phyloP scores from a whole-genome alignment of 2,113 vertebrate genomes.

The Alaudala cheleensis region DNA sequence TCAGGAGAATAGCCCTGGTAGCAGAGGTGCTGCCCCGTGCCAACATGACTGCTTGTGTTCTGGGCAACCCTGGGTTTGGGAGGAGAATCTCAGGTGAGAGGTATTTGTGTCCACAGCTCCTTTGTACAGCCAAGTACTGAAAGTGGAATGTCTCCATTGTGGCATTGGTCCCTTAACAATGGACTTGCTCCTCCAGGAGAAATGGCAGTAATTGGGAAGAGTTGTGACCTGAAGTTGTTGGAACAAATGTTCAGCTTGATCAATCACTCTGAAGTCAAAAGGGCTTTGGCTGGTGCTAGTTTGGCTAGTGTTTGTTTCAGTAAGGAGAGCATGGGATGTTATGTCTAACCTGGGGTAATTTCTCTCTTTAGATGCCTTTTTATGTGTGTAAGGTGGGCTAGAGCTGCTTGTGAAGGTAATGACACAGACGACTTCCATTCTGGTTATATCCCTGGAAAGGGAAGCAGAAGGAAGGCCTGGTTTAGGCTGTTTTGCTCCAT shows the following conservation, averaged over 20 bases:
- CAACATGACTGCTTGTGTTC: not conserved
- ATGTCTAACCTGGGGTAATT: not conserved
- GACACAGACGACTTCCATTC: not conserved
- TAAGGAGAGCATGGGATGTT: not conserved
- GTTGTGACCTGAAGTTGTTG: not conserved
- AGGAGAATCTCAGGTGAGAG: not conserved
- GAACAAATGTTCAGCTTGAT: not conserved
- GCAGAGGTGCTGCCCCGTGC: not conserved
- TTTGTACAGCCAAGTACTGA: not conserved
- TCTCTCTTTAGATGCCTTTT: not conserved
- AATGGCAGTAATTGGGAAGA: not conserved
- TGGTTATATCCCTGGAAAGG: not conserved
- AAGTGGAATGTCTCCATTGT: not conserved
- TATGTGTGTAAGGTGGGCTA: accelerated
- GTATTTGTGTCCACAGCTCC: not conserved
- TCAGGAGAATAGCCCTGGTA: not conserved
- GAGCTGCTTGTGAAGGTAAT: not conserved
- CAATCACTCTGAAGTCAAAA: not conserved
- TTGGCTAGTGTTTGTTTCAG: not conserved
- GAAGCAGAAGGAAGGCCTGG: not conserved
- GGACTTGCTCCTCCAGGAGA: not conserved
- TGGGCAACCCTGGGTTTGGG: not conserved
- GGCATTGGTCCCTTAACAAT: not conserved
- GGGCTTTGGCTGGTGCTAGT: not conserved
- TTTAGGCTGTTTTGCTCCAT: not conserved